Conservation (phyloP, 2,797 vertebrate genomes). For the Epinephelus coioides region DNA sequence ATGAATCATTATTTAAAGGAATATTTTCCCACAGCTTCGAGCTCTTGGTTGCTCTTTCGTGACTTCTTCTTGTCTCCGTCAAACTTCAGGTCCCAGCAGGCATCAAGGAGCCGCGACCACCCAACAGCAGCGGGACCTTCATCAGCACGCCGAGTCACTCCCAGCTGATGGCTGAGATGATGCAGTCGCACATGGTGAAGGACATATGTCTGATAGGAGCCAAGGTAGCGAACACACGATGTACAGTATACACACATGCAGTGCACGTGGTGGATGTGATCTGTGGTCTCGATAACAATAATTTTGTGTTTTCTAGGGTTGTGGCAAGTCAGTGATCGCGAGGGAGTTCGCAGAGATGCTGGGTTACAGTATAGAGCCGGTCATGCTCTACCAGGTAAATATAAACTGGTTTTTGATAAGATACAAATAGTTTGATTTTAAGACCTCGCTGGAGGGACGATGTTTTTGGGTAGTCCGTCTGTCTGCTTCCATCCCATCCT, state of each 20-base stretch:
- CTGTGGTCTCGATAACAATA: neutral
- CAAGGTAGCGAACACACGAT: conserved; percentile 87
- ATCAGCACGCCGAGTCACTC: conserved; percentile 91
- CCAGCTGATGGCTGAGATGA: conserved; percentile 94
- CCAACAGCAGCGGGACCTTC: conserved; percentile 83
- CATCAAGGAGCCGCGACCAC: conserved; percentile 76
- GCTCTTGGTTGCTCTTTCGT: neutral
- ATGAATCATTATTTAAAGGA: neutral
- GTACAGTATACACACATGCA: neutral
- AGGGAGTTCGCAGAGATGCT: conserved; percentile 93
- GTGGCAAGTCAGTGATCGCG: conserved; percentile 95
- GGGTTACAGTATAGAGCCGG: conserved; percentile 92
- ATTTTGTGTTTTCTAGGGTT: conserved; percentile 87
- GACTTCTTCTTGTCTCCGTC: neutral
- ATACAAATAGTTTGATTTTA: no score
- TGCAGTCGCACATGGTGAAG: conserved; percentile 96
- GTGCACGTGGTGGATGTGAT: accelerated
- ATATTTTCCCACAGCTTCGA: neutral
- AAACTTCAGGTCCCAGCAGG: conserved; percentile 90
- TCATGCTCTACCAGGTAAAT: conserved; percentile 98
- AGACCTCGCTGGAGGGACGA: no score
- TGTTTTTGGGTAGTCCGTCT: no score
- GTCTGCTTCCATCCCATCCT: no score
- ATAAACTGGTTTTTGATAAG: neutral
- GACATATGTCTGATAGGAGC: conserved; percentile 96